Percentiles rank a stretch among this genome's conserved stretches.
Conservation (phyloP, 2,113 vertebrate genomes). For the Eptesicus fuscus region DNA sequence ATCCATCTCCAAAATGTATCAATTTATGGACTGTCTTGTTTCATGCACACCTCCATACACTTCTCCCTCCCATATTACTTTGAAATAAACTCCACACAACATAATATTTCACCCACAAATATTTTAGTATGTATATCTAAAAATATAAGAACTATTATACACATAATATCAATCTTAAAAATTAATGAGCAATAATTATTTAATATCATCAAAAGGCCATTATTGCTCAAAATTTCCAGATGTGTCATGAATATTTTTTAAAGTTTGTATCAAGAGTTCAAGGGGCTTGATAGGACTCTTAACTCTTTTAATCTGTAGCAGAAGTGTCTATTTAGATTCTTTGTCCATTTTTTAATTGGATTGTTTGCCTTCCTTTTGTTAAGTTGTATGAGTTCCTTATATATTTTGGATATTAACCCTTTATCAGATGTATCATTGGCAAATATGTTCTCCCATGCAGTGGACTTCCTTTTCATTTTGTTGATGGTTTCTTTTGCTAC, state of each 20-base stretch:
- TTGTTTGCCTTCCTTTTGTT: too few species aligned
- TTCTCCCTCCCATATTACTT: constrained; percentile 1
- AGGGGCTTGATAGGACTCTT: not conserved
- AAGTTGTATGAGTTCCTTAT: too few species aligned
- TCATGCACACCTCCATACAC: not conserved
- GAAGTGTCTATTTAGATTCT: too few species aligned
- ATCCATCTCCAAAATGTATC: not conserved
- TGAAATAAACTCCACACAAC: not conserved
- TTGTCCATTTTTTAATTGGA: too few species aligned
- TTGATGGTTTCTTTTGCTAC: too few species aligned
- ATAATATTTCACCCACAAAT: not conserved
- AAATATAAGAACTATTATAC: not conserved
- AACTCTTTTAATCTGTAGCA: not conserved
- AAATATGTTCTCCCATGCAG: too few species aligned
- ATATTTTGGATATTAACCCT: too few species aligned
- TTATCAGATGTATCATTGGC: too few species aligned
- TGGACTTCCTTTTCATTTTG: too few species aligned
- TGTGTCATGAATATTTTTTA: not conserved
- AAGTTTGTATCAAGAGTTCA: not conserved
- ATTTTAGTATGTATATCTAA: not conserved
- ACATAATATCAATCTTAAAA: not conserved
- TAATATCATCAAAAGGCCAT: not conserved
- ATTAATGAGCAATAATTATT: not conserved
- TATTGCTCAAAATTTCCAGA: not conserved
- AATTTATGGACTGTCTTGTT: not conserved